Conservation (phyloP, 2,888 invertebrate species). For the Vannuccia rotundouncinata region DNA sequence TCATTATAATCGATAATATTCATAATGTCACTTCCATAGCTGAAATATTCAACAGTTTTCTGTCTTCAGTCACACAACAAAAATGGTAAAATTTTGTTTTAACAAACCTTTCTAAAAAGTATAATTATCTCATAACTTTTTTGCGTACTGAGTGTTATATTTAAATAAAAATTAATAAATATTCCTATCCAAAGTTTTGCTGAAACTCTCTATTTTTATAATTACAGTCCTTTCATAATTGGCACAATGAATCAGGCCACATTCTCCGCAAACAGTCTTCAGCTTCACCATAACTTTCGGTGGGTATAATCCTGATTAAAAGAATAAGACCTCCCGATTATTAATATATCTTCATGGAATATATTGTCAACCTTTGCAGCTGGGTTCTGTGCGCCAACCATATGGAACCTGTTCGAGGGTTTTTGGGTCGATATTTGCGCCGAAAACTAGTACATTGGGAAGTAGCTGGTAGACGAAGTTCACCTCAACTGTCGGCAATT, state of each 20-base stretch:
- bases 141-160: neutral
- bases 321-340: too few relatives aligned
- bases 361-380: slow-evolving; percentile 49
- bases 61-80: slow-evolving; percentile 69
- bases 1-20: slow-evolving; percentile 86
- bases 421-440: slow-evolving; percentile 75
- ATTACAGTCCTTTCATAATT: slow-evolving; percentile 74
- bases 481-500: slow-evolving; percentile 57
- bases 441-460: slow-evolving; percentile 73
- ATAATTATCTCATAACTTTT: neutral
- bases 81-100: slow-evolving; percentile 61
- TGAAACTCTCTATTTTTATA: too few relatives aligned
- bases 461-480: slow-evolving; percentile 63
- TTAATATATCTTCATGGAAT: too few relatives aligned
- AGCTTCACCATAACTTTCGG: slow-evolving; percentile 88
- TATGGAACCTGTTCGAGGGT: slow-evolving; percentile 94
- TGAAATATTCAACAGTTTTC: slow-evolving; percentile 69
- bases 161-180: slow-evolving; percentile 44
- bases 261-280: slow-evolving; percentile 78
- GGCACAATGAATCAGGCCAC: slow-evolving; percentile 61
- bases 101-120: too few relatives aligned
- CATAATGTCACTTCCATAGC: slow-evolving; percentile 79
- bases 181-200: too few relatives aligned
- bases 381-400: slow-evolving; percentile 84
- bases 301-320: slow-evolving; percentile 61